A percentile compares a stretch with the other conserved stretches of the same genome.
phyloP scores from a whole-genome alignment of 1,140 invertebrate species.

The Chymomyza costata region DNA sequence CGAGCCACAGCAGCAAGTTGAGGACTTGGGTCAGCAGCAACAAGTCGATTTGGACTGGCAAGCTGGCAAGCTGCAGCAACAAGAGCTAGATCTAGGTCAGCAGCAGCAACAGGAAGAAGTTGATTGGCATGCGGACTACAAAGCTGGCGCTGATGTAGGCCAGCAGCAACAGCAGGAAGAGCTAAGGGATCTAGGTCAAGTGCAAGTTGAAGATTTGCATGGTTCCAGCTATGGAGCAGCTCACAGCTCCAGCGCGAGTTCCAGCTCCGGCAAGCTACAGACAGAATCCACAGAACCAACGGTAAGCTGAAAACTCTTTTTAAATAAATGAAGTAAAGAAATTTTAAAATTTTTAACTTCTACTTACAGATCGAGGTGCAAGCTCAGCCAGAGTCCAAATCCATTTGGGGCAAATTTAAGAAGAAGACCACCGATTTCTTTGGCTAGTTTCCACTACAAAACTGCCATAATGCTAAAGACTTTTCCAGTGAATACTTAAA shows the following conservation, averaged over 20 bases:
- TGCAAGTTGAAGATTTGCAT: conserved; percentile 34
- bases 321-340: not conserved
- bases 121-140: conserved; percentile 21
- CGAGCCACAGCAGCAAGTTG: conserved; percentile 15
- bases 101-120: conserved; percentile 34
- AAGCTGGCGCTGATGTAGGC: conserved; percentile 16
- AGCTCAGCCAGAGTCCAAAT: conserved; percentile 23
- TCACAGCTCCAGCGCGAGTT: conserved; percentile 4
- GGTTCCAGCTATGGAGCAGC: conserved; percentile 14
- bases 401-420: conserved; percentile 27
- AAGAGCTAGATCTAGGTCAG: conserved; percentile 20
- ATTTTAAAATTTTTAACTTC: not conserved
- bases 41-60: conserved; percentile 43
- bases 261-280: conserved; percentile 16
- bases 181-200: conserved; percentile 31
- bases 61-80: conserved; percentile 19
- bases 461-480: conserved; percentile 17
- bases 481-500: not conserved
- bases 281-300: conserved; percentile 17
- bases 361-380: conserved; percentile 12
- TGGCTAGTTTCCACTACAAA: conserved; percentile 32
- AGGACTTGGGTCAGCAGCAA: conserved; percentile 39
- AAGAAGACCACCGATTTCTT: conserved; percentile 38
- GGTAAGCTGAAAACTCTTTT: conserved; percentile 15
- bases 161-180: conserved; percentile 32